Conservation (phyloP, 2,113 vertebrate species). For the Rhea americana region DNA sequence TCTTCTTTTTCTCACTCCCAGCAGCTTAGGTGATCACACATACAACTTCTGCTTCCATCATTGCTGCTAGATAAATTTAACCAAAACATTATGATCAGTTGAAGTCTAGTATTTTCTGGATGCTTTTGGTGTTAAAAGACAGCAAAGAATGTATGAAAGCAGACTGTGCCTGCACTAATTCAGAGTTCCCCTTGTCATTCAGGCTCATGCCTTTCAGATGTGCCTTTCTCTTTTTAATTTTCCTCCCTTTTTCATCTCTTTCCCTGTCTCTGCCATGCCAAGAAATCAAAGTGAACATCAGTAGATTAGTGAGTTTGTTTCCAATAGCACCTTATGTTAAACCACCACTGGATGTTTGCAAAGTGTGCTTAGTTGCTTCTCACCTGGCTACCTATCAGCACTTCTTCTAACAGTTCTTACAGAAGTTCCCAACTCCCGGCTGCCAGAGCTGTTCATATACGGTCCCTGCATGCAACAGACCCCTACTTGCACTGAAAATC, state of each 20-base stretch:
- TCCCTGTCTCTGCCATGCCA: rapidly evolving
- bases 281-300: background rate
- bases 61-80: background rate
- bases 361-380: background rate
- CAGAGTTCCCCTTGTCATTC: background rate
- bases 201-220: background rate
- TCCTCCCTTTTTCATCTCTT: background rate
- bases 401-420: background rate
- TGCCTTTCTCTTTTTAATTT: background rate
- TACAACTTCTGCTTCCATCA: background rate
- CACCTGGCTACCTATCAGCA: background rate
- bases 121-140: background rate
- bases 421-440: background rate
- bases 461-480: background rate
- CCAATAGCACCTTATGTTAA: background rate
- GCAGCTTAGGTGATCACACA: background rate
- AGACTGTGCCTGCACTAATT: background rate
- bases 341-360: background rate
- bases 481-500: background rate
- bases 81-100: background rate
- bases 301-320: background rate
- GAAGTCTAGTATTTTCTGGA: background rate
- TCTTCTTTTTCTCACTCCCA: background rate
- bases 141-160: background rate
- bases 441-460: background rate